phyloP scores from a whole-genome alignment of 2,888 invertebrate genomes.

The Argyresthia goedartella region DNA sequence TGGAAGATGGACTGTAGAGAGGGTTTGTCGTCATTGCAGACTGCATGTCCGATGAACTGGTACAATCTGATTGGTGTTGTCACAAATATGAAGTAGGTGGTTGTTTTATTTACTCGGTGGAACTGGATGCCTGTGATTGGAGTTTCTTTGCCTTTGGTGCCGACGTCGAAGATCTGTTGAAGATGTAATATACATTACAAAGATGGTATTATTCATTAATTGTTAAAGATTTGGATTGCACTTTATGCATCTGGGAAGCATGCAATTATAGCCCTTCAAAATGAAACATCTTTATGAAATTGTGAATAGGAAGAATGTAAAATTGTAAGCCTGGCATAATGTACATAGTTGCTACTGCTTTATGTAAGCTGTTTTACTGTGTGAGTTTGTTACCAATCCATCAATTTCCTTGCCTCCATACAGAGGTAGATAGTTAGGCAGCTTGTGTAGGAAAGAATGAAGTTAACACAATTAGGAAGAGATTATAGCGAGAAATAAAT shows the following conservation, averaged over 20 bases:
- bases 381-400: conserved; percentile 73
- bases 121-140: conserved; percentile 92
- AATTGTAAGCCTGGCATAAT: no score
- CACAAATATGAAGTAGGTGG: conserved; percentile 85
- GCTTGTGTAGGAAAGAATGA: conserved; percentile 52
- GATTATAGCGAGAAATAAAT: neutral
- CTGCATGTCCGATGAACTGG: conserved; percentile 86
- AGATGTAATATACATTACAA: neutral
- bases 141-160: conserved; percentile 76
- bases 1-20: conserved; percentile 85
- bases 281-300: neutral
- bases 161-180: conserved; percentile 87
- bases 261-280: neutral
- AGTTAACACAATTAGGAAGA: no score
- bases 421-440: conserved; percentile 81
- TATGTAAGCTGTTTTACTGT: neutral
- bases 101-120: conserved; percentile 78
- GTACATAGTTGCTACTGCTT: neutral
- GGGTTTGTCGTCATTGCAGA: conserved; percentile 80
- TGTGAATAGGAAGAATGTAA: neutral
- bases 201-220: neutral
- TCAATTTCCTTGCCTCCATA: conserved; percentile 81
- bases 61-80: conserved; percentile 88
- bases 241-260: neutral
- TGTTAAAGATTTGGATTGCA: neutral